Evolutionary conservation across 2,797 vertebrate species (phyloP), one percentile per base, ranked within the genome.

Genomic region (Poeciliopsis paucimaculata): DNA sequence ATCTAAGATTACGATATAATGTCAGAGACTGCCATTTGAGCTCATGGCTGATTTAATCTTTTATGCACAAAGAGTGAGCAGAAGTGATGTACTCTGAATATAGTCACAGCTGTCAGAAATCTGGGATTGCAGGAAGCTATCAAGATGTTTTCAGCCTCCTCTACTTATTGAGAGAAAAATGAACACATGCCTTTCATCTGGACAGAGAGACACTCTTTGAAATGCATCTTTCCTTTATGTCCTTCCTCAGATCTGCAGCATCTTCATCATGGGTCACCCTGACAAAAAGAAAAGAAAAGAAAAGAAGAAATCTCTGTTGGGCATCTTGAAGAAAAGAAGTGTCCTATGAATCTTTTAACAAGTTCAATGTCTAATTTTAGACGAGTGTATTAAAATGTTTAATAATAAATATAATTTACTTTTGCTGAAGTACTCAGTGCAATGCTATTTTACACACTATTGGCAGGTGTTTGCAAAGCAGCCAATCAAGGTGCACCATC

Each of bases 111-210:
- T 53, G 49, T 53, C 62, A 11, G 76, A 80, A 77, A 78, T 83
- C 80, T 41, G 76, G 43, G 49, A 4, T 86, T 64, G 73, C 83
- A 81, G 70, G 81, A 87, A 73, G 82, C 89, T 87, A 88, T 92
- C 87, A 91, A 87, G 92, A 91, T 89, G 89, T 92, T 93, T 94
- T 91, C 87, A 78, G 85, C 80, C 80, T 95, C 90, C 88, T 88
- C 88, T 92, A 94, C 90, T 92, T 94, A 90, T 53, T 3, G 8
- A 3, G 20, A 53, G 49, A 53, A 53, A 85, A 87, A 78, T 0
- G 47, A 89, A 85, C 76, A 76, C 79, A 83, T 55, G 86, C 80
- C 82, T 88, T 75, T 83, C 82, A 78, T 90, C 83, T 92, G 91
- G 84, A 87, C 88, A 39, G 82, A 84, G 83, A 89, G 79, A 62